These are phyloP conservation scores for Harpegnathos saltator DNA, from an alignment of 1,140 invertebrate genomes.

Conservation along the genomic window DNA sequence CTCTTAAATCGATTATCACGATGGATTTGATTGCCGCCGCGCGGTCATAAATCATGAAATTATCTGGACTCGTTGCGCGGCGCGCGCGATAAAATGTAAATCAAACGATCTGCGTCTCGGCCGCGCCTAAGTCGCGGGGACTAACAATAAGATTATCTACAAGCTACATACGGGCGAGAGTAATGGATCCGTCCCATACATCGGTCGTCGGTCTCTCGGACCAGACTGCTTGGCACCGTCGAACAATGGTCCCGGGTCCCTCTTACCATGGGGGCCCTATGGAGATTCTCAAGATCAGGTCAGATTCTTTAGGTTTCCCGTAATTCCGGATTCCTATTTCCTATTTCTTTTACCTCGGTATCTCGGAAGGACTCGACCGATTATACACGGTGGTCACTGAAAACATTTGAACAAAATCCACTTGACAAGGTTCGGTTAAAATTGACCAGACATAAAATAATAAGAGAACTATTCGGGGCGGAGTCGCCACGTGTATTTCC, in stretches of 20 bases:
- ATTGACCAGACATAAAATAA: not conserved
- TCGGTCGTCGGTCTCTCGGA: slow-evolving; percentile 18
- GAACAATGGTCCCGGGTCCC: slow-evolving; percentile 73
- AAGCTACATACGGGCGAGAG: slow-evolving; percentile 5
- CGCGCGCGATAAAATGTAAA: slow-evolving; percentile 58
- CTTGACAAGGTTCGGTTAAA: too few species aligned
- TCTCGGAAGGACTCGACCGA: too few species aligned
- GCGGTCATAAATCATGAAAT: slow-evolving; percentile 47
- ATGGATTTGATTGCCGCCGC: slow-evolving; percentile 29
- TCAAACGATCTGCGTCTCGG: slow-evolving; percentile 49
- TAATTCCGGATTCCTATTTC: slow-evolving; percentile 41
- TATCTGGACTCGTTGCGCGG: slow-evolving; percentile 37
- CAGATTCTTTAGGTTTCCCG: slow-evolving; percentile 65
- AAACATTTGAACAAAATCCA: too few species aligned
- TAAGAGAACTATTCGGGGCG: not conserved
- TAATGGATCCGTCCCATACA: slow-evolving; percentile 36
- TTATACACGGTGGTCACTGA: too few species aligned
- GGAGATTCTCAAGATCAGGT: slow-evolving; percentile 70
- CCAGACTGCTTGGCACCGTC: slow-evolving; percentile 80
- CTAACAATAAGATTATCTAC: slow-evolving; percentile 65
- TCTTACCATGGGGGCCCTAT: slow-evolving; percentile 67
- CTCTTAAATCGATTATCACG: slow-evolving; percentile 34
- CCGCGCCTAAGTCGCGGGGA: slow-evolving; percentile 43
- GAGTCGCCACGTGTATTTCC: not conserved
- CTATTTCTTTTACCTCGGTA: too few species aligned